Conservation (phyloP, 2,113 vertebrate species). For the Lichenostomus cassidix region DNA sequence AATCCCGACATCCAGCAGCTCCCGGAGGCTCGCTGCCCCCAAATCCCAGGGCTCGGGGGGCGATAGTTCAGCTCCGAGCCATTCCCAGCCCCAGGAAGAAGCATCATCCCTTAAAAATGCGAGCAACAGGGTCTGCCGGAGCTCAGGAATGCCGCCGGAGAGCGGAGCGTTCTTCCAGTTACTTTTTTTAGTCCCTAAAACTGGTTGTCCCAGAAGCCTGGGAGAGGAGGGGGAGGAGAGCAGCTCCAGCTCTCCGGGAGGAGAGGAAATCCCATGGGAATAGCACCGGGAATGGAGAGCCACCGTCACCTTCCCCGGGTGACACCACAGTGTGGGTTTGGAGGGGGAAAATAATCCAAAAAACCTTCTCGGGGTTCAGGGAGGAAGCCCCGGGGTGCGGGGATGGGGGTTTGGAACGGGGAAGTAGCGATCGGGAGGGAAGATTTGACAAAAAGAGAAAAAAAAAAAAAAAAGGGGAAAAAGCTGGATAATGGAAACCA, state of each 20-base stretch:
- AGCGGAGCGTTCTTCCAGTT: neutral
- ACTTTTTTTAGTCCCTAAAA: slow-evolving; percentile 46
- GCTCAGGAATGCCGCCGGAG: slow-evolving; percentile 27
- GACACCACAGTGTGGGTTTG: neutral
- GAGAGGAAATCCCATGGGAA: neutral
- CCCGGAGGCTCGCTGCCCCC: fast-evolving
- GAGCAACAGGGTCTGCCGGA: neutral
- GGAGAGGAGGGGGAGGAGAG: neutral
- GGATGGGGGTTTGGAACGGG: neutral
- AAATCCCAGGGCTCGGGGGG: fast-evolving
- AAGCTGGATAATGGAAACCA: slow-evolving; percentile 45
- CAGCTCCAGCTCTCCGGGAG: neutral
- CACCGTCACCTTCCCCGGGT: neutral
- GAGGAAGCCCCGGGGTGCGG: neutral
- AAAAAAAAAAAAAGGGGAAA: neutral
- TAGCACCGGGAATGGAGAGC: neutral
- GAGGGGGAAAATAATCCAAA: neutral
- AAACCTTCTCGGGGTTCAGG: fast-evolving
- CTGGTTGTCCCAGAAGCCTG: slow-evolving; percentile 9
- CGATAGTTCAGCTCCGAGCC: neutral
- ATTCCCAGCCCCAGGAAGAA: neutral
- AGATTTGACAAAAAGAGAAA: neutral
- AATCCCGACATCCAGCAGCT: fast-evolving
- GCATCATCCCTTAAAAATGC: slow-evolving; percentile 44
- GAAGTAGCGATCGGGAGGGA: neutral